These are phyloP conservation scores for Crotalus helleri DNA, from an alignment of 2,113 vertebrate species.

Conservation along the genomic window DNA sequence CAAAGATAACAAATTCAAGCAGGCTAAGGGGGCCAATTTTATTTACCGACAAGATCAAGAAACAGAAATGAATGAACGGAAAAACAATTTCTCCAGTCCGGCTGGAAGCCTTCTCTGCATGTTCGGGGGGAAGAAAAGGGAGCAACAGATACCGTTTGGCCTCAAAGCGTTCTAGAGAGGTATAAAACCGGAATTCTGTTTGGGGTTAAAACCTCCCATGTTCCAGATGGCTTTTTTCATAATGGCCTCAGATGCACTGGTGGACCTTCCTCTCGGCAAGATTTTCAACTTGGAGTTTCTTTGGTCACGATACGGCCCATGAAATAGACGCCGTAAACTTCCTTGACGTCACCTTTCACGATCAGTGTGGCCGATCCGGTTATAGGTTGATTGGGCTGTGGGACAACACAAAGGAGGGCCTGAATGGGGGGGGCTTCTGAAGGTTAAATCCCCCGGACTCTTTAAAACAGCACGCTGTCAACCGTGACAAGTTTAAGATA, in stretches of 20 bases:
- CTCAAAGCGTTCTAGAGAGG: not conserved
- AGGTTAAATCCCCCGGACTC: no score
- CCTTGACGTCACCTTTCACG: constrained; percentile 74
- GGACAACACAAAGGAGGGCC: not conserved
- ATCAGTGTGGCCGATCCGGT: constrained; percentile 72
- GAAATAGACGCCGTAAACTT: constrained; percentile 71
- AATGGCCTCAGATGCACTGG: not conserved
- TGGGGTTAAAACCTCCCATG: not conserved
- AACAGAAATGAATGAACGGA: not conserved
- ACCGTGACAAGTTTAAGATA: not conserved
- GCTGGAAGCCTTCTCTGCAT: not conserved
- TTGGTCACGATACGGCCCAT: constrained; percentile 59
- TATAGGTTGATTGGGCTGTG: constrained; percentile 75
- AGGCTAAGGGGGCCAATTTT: not conserved
- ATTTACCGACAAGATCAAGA: not conserved
- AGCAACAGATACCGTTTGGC: not conserved
- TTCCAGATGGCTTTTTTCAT: not conserved
- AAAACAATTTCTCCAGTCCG: not conserved
- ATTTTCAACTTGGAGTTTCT: not conserved
- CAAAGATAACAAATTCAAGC: not conserved
- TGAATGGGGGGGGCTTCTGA: not conserved
- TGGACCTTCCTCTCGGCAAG: not conserved
- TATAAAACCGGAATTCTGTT: not conserved
- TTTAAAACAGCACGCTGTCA: not conserved
- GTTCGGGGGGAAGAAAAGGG: not conserved